Evolutionary conservation across 2,113 vertebrate species (phyloP), one percentile per base, ranked within the genome.

Genomic region (Sapajus apella): DNA sequence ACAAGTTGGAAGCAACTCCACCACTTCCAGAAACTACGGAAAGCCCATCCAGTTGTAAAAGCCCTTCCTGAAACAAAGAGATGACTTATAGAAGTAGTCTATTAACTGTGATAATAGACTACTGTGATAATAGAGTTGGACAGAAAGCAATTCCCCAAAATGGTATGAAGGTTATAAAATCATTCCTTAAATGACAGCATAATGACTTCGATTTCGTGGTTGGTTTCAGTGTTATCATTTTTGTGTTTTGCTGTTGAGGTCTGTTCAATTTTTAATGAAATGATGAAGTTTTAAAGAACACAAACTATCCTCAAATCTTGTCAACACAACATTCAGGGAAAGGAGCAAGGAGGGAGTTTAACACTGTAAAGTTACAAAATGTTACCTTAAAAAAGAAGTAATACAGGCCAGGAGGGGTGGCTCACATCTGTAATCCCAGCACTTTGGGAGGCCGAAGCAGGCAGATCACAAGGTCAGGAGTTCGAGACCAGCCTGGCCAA

Each of bases 241-340:
- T 50, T 21, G 35, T 27, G 7, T 27, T 94, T 52, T 81, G 82
- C 16, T 18, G 35, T 7, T 80, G 45, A 70, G 16, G 8, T 56
- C 0, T 75, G 58, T 61, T 90, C 58, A 66, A 40, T 92, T 94
- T 81, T 95, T 92, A 88, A 93, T 23, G 7, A 91, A 84, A 90
- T 47, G 5, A 91, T 47, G 5, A 91, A 66, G 47, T 75, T 90
- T 85, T 86, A 77, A 86, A 35, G 16, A 77, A 73, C 25, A 77
- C 25, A 89, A 35, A 56, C 30, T 95, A 58, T 70, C 79, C 84
- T 84, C 70, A 76, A 80, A 92, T 84, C 20, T 66, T 11, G 87
- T 90, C 56, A 58, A 20, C 30, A 55, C 56, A 95, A 72, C 52
- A 88, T 64, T 95, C 35, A 30, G 40, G 23, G 50, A 84, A 40